phyloP scores from a whole-genome alignment of 2,113 vertebrate species.

The Hippocampus barbouri region DNA sequence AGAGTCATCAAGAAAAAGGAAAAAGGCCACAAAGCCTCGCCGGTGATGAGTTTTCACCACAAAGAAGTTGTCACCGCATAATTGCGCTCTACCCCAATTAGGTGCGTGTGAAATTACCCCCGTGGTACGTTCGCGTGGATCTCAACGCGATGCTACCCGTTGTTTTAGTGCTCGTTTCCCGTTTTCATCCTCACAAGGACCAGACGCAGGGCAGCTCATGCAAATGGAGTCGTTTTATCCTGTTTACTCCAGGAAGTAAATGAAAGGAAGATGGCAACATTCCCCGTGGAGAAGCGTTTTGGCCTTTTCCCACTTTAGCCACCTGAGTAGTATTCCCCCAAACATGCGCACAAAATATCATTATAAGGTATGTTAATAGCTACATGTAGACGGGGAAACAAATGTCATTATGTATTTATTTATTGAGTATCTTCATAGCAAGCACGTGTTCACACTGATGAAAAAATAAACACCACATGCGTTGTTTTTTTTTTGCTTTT shows the following conservation, averaged over 20 bases:
- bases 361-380: conserved; percentile 54
- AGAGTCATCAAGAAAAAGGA: conserved; percentile 21
- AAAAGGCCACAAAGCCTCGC: conserved; percentile 42
- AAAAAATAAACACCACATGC: neutral
- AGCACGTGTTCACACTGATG: too few species aligned
- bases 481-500: neutral
- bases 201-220: conserved; percentile 38
- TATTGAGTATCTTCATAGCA: conserved; percentile 17
- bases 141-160: neutral
- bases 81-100: conserved; percentile 60
- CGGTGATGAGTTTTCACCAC: conserved; percentile 48
- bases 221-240: conserved; percentile 64
- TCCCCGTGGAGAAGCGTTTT: conserved; percentile 52
- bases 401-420: conserved; percentile 4
- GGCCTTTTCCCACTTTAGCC: conserved; percentile 33
- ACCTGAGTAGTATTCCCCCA: conserved; percentile 30
- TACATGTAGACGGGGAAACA: conserved; percentile 35
- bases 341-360: neutral
- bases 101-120: conserved; percentile 52
- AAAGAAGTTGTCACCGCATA: conserved; percentile 52
- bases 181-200: conserved; percentile 41
- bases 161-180: conserved; percentile 17
- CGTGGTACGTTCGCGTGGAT: conserved; percentile 13
- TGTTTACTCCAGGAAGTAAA: conserved; percentile 59
- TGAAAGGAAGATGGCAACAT: conserved; percentile 50